A percentile compares a stretch with the other conserved stretches of the same genome.
Evolutionary conservation across 2,888 invertebrate genomes (phyloP).

Genomic region (Dilophus febrilis): DNA sequence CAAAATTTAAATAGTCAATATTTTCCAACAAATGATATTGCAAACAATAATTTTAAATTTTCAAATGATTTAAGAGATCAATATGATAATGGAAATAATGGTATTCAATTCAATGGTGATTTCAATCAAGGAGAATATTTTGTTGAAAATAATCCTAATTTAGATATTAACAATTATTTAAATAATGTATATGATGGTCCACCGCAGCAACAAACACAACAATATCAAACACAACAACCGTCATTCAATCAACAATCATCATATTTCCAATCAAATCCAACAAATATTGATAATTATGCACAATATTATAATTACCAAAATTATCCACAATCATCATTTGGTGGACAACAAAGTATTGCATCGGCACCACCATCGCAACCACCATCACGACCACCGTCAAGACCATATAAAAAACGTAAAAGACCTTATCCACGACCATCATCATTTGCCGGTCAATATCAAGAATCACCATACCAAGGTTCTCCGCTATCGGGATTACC

Average conservation of each 20-base stretch:
- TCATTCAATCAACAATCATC: not conserved
- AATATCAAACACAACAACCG: not conserved
- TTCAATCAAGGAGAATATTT: not conserved
- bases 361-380: slow-evolving; percentile 10
- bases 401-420: not conserved
- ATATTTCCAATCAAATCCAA: not conserved
- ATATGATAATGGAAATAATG: not conserved
- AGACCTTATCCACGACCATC: not conserved
- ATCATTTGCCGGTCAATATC: not conserved
- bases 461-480: slow-evolving; percentile 4
- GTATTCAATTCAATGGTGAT: not conserved
- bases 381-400: slow-evolving; percentile 10
- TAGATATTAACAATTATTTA: not conserved
- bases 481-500: slow-evolving; percentile 4
- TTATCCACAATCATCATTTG: not conserved
- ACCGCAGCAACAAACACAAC: not conserved
- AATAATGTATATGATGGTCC: not conserved
- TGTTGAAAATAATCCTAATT: not conserved
- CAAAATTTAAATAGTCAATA: not conserved
- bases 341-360: not conserved
- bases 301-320: slow-evolving; percentile 9
- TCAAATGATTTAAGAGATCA: not conserved
- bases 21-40: not conserved
- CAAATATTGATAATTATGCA: slow-evolving; percentile 6
- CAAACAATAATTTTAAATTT: not conserved